Conservation (phyloP, 2,797 vertebrate genomes). For the Pygocentrus nattereri region DNA sequence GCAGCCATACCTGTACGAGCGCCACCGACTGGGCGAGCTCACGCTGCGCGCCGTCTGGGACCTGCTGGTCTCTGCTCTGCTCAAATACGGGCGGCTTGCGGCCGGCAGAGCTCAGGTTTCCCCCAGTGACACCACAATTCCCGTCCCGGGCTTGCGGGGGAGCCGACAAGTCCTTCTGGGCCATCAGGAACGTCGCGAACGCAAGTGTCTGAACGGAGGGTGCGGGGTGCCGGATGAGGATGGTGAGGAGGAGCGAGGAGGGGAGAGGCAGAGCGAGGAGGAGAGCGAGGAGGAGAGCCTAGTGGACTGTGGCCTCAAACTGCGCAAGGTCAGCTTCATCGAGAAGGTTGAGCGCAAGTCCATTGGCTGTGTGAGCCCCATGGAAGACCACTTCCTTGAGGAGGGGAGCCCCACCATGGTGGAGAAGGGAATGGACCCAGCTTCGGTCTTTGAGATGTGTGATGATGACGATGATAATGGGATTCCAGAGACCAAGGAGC, state of each 20-base stretch:
- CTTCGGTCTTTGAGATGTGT: constrained; percentile 88
- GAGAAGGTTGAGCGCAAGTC: constrained; percentile 86
- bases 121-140: constrained; percentile 70
- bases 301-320: constrained; percentile 90
- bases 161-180: constrained; percentile 65
- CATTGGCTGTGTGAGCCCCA: constrained; percentile 63
- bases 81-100: constrained; percentile 75
- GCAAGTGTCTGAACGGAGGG: constrained; percentile 92
- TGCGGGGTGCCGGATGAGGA: constrained; percentile 91
- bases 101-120: constrained; percentile 75
- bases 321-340: constrained; percentile 95
- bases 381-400: constrained; percentile 86
- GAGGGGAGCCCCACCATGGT: constrained; percentile 97
- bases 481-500: constrained; percentile 73
- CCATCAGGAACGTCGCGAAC: constrained; percentile 75
- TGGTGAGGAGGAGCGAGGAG: constrained; percentile 82
- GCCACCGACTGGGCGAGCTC: constrained; percentile 89
- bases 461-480: constrained; percentile 88
- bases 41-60: constrained; percentile 81
- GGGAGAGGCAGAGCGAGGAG: constrained; percentile 82
- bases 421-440: constrained; percentile 92
- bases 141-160: constrained; percentile 68
- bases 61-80: constrained; percentile 79
- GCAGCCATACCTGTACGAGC: constrained; percentile 93
- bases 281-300: constrained; percentile 88